These are phyloP conservation scores for Anarrhichthys ocellatus DNA, from an alignment of 2,113 vertebrate genomes.

Conservation along the genomic window DNA sequence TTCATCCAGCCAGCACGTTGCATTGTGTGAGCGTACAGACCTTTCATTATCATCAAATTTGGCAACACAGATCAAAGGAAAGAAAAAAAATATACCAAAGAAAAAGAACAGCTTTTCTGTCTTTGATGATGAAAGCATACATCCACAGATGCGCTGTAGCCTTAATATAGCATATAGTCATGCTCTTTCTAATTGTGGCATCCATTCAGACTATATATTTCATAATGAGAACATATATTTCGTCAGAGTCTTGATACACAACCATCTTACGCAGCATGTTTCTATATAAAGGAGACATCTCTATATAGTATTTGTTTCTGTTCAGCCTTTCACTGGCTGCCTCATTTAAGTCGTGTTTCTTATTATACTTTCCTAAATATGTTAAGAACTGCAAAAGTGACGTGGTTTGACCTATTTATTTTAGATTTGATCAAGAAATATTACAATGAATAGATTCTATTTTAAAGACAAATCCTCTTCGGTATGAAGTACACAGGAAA, in stretches of 20 bases:
- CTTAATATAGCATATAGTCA: constrained; percentile 67
- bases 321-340: constrained; percentile 21
- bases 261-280: constrained; percentile 38
- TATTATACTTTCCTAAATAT: constrained; percentile 3
- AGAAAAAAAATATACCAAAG: constrained; percentile 49
- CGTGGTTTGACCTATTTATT: background rate
- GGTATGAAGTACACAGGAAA: background rate
- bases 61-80: constrained; percentile 68
- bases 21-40: constrained; percentile 34
- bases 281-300: constrained; percentile 19
- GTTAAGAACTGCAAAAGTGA: background rate
- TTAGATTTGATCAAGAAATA: background rate
- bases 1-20: constrained; percentile 52
- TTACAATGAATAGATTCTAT: background rate
- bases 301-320: constrained; percentile 6
- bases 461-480: constrained; percentile 10
- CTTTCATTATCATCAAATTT: constrained; percentile 69
- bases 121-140: constrained; percentile 67
- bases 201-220: constrained; percentile 42
- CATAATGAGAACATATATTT: constrained; percentile 40
- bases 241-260: constrained; percentile 14
- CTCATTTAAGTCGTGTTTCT: constrained; percentile 2
- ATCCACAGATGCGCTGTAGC: constrained; percentile 35
- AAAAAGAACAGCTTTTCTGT: constrained; percentile 47
- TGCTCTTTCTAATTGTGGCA: constrained; percentile 56